phyloP scores from a whole-genome alignment of 1,140 invertebrate genomes.

The Trachelipus rathkii region DNA sequence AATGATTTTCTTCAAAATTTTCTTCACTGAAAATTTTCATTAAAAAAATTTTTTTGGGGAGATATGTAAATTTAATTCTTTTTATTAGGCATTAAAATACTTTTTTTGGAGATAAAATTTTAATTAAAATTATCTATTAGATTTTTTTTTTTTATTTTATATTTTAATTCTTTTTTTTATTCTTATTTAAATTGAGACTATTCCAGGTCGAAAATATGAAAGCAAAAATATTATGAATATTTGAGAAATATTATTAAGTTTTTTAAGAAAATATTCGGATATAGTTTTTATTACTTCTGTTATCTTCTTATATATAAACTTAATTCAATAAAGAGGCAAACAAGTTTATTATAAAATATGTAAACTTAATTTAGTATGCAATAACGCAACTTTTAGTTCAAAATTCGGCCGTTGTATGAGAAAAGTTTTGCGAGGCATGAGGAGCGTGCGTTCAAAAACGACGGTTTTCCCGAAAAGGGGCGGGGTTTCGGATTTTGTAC shows the following conservation, averaged over 20 bases:
- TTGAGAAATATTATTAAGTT: not conserved
- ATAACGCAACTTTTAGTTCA: constrained; percentile 8
- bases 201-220: not conserved
- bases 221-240: not conserved
- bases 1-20: no score
- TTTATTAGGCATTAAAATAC: not conserved
- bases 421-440: constrained; percentile 4
- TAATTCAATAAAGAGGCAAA: constrained; percentile 11
- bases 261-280: not conserved
- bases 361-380: constrained; percentile 13
- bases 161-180: not conserved
- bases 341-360: constrained; percentile 14
- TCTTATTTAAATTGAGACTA: no score
- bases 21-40: no score
- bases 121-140: not conserved
- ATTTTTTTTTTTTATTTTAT: not conserved
- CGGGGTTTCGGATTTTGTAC: not conserved
- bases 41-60: no score
- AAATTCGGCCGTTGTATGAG: constrained; percentile 7
- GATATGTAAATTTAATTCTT: no score
- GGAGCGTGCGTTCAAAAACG: not conserved
- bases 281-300: constrained; percentile 6
- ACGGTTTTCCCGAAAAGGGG: not conserved
- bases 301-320: not conserved
- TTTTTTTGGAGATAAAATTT: not conserved